phyloP scores from a whole-genome alignment of 2,113 vertebrate species.

The Lipophrys pholis region DNA sequence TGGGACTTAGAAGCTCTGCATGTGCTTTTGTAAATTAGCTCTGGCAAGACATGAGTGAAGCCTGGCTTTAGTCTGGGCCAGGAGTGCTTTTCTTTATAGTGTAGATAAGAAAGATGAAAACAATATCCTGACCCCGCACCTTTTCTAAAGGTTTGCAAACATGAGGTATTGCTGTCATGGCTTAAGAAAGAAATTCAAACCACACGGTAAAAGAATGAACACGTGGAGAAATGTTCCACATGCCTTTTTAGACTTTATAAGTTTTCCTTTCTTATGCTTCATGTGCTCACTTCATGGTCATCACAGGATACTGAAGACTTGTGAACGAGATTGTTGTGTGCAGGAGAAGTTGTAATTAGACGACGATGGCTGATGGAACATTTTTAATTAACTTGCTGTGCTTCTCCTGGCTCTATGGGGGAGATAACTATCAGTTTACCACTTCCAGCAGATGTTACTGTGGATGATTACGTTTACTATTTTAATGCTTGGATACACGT shows the following conservation, averaged over 20 bases:
- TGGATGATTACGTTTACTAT: slow-evolving; percentile 2
- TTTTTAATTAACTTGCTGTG: slow-evolving; percentile 10
- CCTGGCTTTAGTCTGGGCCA: slow-evolving; percentile 55
- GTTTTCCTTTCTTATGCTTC: slow-evolving; percentile 23
- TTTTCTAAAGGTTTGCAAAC: slow-evolving; percentile 52
- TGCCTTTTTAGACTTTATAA: slow-evolving; percentile 29
- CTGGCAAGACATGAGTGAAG: slow-evolving; percentile 71
- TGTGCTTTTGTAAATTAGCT: slow-evolving; percentile 50
- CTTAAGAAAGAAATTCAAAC: slow-evolving; percentile 57
- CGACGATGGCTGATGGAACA: background rate
- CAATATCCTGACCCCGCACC: slow-evolving; percentile 52
- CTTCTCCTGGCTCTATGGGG: background rate
- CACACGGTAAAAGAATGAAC: slow-evolving; percentile 46
- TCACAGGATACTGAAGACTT: background rate
- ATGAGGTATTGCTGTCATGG: slow-evolving; percentile 56
- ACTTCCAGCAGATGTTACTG: background rate
- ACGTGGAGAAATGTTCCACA: slow-evolving; percentile 24
- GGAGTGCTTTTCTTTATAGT: slow-evolving; percentile 35
- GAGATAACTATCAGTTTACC: background rate
- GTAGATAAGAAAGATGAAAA: slow-evolving; percentile 61
- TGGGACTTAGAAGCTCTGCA: slow-evolving; percentile 36
- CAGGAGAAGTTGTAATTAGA: slow-evolving; percentile 17
- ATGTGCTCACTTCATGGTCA: slow-evolving; percentile 16
- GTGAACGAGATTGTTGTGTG: background rate
- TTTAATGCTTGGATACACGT: background rate